Percentiles rank a stretch among this genome's conserved stretches.
Evolutionary conservation across 2,113 vertebrate species (phyloP).

Genomic region (Sebastes fasciatus): DNA sequence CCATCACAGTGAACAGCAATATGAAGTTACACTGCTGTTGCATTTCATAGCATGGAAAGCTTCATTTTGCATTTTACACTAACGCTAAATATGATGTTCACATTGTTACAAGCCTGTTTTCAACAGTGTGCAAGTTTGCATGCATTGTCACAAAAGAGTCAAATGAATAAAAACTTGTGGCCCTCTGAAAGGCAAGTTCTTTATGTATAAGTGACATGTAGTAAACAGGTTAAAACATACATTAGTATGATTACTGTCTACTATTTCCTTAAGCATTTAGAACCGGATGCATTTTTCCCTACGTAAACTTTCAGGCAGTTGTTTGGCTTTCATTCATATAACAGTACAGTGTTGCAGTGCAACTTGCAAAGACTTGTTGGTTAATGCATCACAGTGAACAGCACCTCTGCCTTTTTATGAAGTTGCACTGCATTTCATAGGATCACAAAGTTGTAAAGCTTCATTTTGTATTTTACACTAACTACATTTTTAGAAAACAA

Average conservation of each 20-base stretch:
- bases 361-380: neutral
- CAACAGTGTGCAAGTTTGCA: neutral
- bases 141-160: neutral
- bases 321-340: neutral
- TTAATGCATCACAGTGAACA: neutral
- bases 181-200: neutral
- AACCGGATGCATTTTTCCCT: neutral
- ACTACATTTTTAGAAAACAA: no score
- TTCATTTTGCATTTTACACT: neutral
- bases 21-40: neutral
- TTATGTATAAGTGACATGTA: neutral
- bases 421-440: neutral
- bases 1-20: neutral
- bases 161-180: neutral
- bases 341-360: neutral
- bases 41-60: neutral
- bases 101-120: neutral
- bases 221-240: neutral
- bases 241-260: neutral
- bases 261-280: neutral
- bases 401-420: neutral
- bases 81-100: neutral
- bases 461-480: neutral
- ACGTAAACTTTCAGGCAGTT: neutral
- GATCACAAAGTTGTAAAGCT: neutral